A percentile compares a stretch with the other conserved stretches of the same genome.
Conservation (phyloP, 2,113 vertebrate species). For the Bos javanicus region DNA sequence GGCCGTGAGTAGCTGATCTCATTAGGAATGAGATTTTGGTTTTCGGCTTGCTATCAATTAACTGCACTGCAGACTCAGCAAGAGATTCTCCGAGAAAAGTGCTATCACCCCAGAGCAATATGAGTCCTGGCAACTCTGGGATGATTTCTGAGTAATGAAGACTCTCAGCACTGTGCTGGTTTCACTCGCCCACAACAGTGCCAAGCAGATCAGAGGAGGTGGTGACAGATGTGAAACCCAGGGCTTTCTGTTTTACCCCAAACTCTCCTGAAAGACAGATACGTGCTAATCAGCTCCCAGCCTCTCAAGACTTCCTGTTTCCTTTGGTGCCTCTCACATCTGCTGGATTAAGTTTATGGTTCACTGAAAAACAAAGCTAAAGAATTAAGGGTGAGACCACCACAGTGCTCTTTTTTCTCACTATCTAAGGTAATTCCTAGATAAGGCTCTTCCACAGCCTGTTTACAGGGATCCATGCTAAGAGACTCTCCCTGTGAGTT, state of each 20-base stretch:
- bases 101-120: not conserved
- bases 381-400: not conserved
- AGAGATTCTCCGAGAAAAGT: not conserved
- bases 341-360: conserved; percentile 29
- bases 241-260: not conserved
- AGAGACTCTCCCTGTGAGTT: not conserved
- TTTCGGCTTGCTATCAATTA: not conserved
- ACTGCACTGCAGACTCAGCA: not conserved
- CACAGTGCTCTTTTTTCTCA: not conserved
- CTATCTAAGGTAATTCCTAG: not conserved
- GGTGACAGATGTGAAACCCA: not conserved
- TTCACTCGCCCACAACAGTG: not conserved
- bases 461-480: not conserved
- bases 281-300: not conserved
- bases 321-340: conserved; percentile 12
- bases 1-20: not conserved
- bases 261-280: conserved; percentile 25
- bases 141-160: not conserved
- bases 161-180: not conserved
- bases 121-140: not conserved
- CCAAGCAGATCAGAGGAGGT: not conserved
- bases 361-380: conserved; percentile 21
- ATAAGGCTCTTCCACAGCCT: not conserved
- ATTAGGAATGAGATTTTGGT: not conserved
- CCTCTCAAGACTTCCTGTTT: conserved; percentile 44